Evolutionary conservation across 2,888 invertebrate genomes (phyloP), one percentile per base, ranked within the genome.

Genomic region (Clivina fossor): DNA sequence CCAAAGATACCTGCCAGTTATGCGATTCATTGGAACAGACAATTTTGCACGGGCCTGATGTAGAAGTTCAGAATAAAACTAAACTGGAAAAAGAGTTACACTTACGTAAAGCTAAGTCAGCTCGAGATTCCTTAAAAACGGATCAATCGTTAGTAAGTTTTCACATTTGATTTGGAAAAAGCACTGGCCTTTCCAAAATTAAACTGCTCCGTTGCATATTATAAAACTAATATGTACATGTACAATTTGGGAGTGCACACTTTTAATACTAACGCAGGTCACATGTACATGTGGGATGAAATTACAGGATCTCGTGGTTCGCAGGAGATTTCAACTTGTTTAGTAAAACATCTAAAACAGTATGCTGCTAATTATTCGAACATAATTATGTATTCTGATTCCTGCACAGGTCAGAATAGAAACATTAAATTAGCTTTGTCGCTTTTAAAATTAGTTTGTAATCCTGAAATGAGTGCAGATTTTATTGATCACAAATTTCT

Each of bases 351-450:
- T 60, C 11, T 55, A n/a, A 55, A 48, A 28, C n/a, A 8, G 15
- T 16, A 55, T 20, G 55, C 48, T 13, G 18, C 51, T 26, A 55
- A 57, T 46, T 57, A 61, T 58, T 59, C 51, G 38, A 64, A 67
- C 60, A 61, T 65, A 41, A 65, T 66, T 58, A 59, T 62, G 18
- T 68, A 65, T 60, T 65, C 64, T 46, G 66, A 67, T 61, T 60
- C 61, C 19, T 67, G 65, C 57, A 61, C 67, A 54, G 64, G 64
- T 43, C 64, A 66, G 64, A 68, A 68, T 61, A 57, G 64, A 51
- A 66, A 67, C 61, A 64, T 65, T 58, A 64, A 66, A 61, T 28
- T 18, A 9, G 9, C 9, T 13, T 28, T 44, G 44, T 13, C 43
- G 3, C 37, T 43, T 33, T 22, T 54, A 11, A 54, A 54, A 18